Conservation (phyloP, 2,113 vertebrate genomes). For the Myxocyprinus asiaticus region DNA sequence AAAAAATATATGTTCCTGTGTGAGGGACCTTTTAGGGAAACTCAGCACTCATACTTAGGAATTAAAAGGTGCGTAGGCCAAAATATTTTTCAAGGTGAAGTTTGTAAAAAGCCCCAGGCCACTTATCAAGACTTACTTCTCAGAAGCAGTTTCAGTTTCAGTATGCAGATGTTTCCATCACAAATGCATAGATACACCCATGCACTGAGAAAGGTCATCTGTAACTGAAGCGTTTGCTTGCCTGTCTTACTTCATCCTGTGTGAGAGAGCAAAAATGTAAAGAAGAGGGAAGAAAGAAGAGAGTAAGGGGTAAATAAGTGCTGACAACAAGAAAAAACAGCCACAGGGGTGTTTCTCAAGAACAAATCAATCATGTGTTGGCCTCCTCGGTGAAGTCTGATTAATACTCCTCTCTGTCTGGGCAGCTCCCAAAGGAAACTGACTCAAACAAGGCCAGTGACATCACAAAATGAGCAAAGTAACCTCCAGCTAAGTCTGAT, state of each 20-base stretch:
- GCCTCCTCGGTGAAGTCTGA: constrained; percentile 31
- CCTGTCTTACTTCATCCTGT: background rate
- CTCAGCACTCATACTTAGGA: too few relatives aligned
- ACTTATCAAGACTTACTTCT: too few relatives aligned
- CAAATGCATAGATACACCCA: too few relatives aligned
- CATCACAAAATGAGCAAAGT: background rate
- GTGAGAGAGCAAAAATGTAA: background rate
- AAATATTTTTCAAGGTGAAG: too few relatives aligned
- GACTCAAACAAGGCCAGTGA: background rate
- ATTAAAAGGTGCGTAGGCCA: too few relatives aligned
- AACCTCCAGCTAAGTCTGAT: background rate
- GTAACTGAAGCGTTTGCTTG: too few relatives aligned
- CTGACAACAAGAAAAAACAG: constrained; percentile 37
- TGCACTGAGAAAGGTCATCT: too few relatives aligned
- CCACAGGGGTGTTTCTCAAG: constrained; percentile 39
- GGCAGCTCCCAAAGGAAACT: constrained; percentile 33
- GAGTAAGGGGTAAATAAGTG: background rate
- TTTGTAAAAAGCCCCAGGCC: too few relatives aligned
- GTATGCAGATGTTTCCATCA: too few relatives aligned
- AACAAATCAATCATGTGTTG: constrained; percentile 35
- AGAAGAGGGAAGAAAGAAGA: background rate
- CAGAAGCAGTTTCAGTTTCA: too few relatives aligned
- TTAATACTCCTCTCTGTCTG: constrained; percentile 25
- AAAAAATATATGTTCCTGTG: too few relatives aligned
- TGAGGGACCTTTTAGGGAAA: too few relatives aligned